Percentiles rank a stretch among this genome's conserved stretches.
These are phyloP conservation scores for Notechis scutatus DNA, from an alignment of 2,113 vertebrate species.

Conservation along the genomic window DNA sequence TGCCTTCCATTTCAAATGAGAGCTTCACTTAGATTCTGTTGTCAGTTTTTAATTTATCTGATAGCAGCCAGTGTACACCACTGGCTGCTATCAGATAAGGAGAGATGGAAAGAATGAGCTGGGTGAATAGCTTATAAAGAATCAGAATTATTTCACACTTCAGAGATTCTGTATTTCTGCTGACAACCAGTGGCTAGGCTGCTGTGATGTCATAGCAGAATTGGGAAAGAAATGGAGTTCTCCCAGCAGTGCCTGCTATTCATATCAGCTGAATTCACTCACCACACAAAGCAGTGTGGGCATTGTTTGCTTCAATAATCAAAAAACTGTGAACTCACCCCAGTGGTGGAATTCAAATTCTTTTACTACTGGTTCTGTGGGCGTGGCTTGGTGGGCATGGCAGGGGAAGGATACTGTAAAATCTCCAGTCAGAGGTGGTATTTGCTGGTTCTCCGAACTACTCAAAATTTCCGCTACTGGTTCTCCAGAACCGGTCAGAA, in stretches of 20 bases:
- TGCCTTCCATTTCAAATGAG: constrained; percentile 2
- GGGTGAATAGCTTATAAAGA: not conserved
- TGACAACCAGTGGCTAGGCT: not conserved
- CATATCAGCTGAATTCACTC: not conserved
- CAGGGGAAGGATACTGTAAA: too few relatives aligned
- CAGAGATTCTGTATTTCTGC: not conserved
- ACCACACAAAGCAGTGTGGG: not conserved
- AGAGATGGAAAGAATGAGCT: not conserved
- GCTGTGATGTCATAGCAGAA: not conserved
- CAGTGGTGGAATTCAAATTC: too few relatives aligned
- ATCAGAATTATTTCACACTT: not conserved
- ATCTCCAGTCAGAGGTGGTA: too few relatives aligned
- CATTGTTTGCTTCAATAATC: not conserved
- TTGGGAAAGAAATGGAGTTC: not conserved
- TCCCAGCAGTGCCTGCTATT: not conserved
- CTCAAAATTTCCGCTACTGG: too few relatives aligned
- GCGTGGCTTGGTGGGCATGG: too few relatives aligned
- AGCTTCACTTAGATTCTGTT: not conserved
- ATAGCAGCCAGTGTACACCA: not conserved
- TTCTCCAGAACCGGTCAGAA: too few relatives aligned
- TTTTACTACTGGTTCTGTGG: too few relatives aligned
- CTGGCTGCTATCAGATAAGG: not conserved
- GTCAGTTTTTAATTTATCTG: not conserved
- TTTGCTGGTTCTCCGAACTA: too few relatives aligned
- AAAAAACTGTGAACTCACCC: not conserved